phyloP scores from a whole-genome alignment of 1,140 invertebrate genomes.

The Zaprionus capensis region DNA sequence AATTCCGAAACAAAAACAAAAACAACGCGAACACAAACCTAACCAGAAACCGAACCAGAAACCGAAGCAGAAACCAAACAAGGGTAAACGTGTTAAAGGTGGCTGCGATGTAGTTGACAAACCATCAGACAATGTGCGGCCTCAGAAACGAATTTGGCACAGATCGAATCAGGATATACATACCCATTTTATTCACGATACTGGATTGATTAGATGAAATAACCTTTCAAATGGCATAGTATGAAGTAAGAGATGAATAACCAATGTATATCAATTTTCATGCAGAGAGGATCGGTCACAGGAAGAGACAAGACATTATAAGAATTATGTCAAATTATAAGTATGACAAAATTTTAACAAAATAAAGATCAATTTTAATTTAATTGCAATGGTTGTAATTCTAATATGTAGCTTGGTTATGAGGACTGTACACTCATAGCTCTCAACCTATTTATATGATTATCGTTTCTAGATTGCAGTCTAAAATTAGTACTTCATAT shows the following conservation, averaged over 20 bases:
- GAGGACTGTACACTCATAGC: too few relatives aligned
- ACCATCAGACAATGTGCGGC: not conserved
- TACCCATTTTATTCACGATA: not conserved
- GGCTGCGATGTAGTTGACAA: not conserved
- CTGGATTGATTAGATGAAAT: not conserved
- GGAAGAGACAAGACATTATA: not conserved
- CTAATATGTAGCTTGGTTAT: too few relatives aligned
- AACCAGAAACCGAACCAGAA: too few relatives aligned
- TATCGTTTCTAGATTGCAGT: too few relatives aligned
- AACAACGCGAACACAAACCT: too few relatives aligned
- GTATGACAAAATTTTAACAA: not conserved
- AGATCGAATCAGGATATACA: not conserved
- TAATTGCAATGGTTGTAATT: too few relatives aligned
- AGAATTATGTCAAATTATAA: not conserved
- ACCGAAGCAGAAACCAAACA: not conserved
- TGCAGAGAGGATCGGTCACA: not conserved
- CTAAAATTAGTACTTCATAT: too few relatives aligned
- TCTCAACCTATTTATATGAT: too few relatives aligned
- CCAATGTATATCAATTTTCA: too few relatives aligned
- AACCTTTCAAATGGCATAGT: not conserved
- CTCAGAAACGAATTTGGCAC: conserved; percentile 20
- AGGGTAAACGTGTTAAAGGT: conserved; percentile 15
- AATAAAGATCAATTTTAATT: too few relatives aligned
- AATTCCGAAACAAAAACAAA: too few relatives aligned
- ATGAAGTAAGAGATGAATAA: not conserved